Evolutionary conservation across 1,140 invertebrate species (phyloP).

Genomic region (Scaptomyza pallida): DNA sequence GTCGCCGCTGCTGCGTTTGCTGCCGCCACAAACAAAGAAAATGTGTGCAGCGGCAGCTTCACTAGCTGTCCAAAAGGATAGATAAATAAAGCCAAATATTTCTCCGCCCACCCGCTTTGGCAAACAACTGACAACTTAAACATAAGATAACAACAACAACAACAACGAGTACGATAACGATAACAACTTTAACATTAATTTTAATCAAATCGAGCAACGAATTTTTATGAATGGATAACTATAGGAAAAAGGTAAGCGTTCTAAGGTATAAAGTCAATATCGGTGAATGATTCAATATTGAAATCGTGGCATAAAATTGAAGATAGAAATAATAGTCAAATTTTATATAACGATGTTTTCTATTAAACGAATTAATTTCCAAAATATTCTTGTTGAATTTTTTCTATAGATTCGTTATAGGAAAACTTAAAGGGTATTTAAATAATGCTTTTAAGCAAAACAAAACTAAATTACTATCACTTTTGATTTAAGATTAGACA

Average conservation of each 20-base stretch:
- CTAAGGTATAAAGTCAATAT: background rate
- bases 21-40: conserved; percentile 74
- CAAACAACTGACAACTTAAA: conserved; percentile 15
- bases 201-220: conserved; percentile 24
- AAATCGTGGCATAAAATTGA: no score
- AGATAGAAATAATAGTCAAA: no score
- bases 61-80: background rate
- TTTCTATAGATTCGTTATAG: no score
- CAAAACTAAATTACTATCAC: no score
- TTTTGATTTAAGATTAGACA: no score
- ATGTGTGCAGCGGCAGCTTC: conserved; percentile 51
- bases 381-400: no score
- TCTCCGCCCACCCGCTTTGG: conserved; percentile 30
- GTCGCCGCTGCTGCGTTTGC: conserved; percentile 70
- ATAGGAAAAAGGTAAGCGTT: conserved; percentile 78
- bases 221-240: conserved; percentile 80
- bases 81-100: conserved; percentile 19
- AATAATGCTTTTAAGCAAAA: no score
- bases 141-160: conserved; percentile 26
- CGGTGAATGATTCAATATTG: background rate
- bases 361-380: no score
- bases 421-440: no score
- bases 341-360: no score
- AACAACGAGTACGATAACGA: conserved; percentile 37
- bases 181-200: conserved; percentile 17